Percentiles rank a stretch among this genome's conserved stretches.
Evolutionary conservation across 2,888 invertebrate species (phyloP).

Genomic region (Drosophila barbarae): DNA sequence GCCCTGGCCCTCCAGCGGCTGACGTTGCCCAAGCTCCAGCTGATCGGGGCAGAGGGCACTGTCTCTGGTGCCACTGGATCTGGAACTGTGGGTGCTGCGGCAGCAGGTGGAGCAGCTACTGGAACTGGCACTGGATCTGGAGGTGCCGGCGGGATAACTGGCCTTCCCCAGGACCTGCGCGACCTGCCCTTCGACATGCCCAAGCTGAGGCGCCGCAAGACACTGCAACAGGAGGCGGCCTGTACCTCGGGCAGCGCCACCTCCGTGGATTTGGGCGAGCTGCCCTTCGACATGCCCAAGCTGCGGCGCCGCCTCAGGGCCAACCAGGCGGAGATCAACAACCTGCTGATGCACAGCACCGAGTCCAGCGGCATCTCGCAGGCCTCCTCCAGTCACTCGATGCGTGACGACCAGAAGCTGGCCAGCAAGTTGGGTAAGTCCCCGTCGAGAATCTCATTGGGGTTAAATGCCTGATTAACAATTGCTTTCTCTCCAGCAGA

Average conservation of each 20-base stretch:
- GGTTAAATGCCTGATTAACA: neutral
- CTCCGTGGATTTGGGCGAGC: conserved; percentile 88
- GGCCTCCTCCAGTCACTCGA: conserved; percentile 90
- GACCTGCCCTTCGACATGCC: conserved; percentile 95
- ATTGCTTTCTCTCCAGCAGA: conserved; percentile 74
- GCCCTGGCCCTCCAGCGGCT: conserved; percentile 82
- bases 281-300: conserved; percentile 96
- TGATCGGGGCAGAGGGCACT: conserved; percentile 68
- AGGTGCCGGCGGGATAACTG: conserved; percentile 28
- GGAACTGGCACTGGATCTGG: conserved; percentile 51
- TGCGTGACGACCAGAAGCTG: conserved; percentile 85
- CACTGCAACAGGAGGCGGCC: conserved; percentile 83
- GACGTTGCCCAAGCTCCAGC: conserved; percentile 80
- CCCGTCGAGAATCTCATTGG: fast-evolving
- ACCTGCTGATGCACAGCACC: conserved; percentile 81
- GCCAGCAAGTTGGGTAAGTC: conserved; percentile 80
- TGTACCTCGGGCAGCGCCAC: conserved; percentile 87
- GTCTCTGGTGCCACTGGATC: conserved; percentile 12
- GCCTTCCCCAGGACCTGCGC: conserved; percentile 84
- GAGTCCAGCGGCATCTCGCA: conserved; percentile 88
- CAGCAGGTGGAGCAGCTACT: conserved; percentile 30
- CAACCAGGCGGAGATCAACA: conserved; percentile 77
- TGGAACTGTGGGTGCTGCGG: neutral
- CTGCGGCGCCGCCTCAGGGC: conserved; percentile 87
- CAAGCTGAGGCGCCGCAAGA: conserved; percentile 86